phyloP scores from a whole-genome alignment of 2,888 invertebrate genomes.

The Microdon myrmicae region DNA sequence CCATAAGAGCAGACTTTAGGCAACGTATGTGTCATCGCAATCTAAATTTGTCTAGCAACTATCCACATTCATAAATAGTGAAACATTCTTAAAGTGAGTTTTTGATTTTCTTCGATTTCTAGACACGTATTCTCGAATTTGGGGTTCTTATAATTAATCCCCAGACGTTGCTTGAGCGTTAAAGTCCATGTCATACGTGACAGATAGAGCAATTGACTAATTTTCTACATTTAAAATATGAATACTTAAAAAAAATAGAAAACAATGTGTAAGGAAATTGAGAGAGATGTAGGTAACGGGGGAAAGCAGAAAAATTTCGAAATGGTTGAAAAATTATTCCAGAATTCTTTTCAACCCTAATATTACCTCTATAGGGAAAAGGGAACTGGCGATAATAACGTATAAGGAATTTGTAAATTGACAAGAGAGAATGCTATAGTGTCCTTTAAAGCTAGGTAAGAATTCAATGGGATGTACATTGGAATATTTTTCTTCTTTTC shows the following conservation, averaged over 20 bases:
- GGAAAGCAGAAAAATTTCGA: no score
- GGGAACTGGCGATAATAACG: conserved; percentile 16
- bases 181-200: conserved; percentile 44
- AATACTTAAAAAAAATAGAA: conserved; percentile 1
- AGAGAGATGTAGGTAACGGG: conserved; percentile 15
- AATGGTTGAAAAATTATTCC: conserved; percentile 50
- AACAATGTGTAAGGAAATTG: conserved; percentile 8
- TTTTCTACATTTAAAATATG: conserved; percentile 33
- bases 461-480: conserved; percentile 20
- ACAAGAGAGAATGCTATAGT: conserved; percentile 10
- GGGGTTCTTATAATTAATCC: conserved; percentile 45
- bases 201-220: conserved; percentile 46
- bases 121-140: no score
- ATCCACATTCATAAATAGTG: no score
- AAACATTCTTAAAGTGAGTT: no score
- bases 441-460: conserved; percentile 25
- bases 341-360: conserved; percentile 45
- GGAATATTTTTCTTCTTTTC: conserved; percentile 29
- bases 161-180: conserved; percentile 43
- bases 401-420: conserved; percentile 18
- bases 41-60: no score
- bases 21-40: no score
- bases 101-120: no score
- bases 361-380: no score
- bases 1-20: no score